Conservation (phyloP, 2,888 invertebrate species). For the Synergus japonicus region DNA sequence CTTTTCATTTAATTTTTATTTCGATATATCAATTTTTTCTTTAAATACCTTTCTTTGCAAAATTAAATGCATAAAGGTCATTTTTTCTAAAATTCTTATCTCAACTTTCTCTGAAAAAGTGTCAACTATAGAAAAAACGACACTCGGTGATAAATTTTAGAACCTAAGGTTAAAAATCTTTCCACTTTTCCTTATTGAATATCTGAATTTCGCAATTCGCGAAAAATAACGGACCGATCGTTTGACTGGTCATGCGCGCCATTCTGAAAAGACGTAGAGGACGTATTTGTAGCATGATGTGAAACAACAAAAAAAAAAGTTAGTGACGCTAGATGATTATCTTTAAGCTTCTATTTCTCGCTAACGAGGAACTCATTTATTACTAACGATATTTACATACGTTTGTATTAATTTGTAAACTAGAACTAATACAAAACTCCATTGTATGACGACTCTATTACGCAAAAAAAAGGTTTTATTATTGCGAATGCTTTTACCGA, state of each 20-base stretch:
- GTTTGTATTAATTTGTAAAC: slow-evolving; percentile 76
- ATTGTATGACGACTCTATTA: slow-evolving; percentile 68
- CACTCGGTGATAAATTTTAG: not conserved
- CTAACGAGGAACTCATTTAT: slow-evolving; percentile 70
- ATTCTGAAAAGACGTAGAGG: slow-evolving; percentile 51
- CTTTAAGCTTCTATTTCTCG: slow-evolving; percentile 73
- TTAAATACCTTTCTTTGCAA: not conserved
- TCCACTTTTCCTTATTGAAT: not conserved
- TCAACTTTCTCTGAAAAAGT: not conserved
- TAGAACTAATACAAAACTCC: slow-evolving; percentile 76
- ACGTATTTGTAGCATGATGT: slow-evolving; percentile 65
- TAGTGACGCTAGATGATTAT: slow-evolving; percentile 75
- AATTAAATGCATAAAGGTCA: not conserved
- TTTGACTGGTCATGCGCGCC: slow-evolving; percentile 58
- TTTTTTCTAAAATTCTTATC: not conserved
- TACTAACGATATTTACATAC: slow-evolving; percentile 74
- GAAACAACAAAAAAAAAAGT: slow-evolving; percentile 60
- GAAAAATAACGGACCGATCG: slow-evolving; percentile 40
- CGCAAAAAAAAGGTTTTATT: slow-evolving; percentile 54
- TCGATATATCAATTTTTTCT: slow-evolving; percentile 4
- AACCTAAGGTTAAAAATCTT: not conserved
- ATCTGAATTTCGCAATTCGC: not conserved
- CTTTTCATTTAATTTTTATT: not conserved
- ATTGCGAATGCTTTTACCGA: slow-evolving; percentile 33
- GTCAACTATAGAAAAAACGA: not conserved